Percentiles rank a stretch among this genome's conserved stretches.
phyloP scores from a whole-genome alignment of 2,797 vertebrate genomes.

The Morelia viridis region DNA sequence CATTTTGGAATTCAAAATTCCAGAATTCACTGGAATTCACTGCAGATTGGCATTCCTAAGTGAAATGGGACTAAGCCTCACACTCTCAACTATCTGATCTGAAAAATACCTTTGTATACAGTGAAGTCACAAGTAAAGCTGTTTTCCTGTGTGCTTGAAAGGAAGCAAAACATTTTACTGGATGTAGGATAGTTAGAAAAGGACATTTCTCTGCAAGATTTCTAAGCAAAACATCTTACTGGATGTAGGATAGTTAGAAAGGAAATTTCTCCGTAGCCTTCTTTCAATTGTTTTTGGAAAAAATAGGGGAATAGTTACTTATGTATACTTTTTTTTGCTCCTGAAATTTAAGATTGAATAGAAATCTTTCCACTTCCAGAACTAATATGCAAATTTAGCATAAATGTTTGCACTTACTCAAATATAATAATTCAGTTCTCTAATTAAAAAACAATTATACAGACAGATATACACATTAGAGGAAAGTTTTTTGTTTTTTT shows the following conservation, averaged over 20 bases:
- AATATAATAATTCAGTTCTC: background rate
- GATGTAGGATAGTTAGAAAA: background rate
- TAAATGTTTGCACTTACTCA: background rate
- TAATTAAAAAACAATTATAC: background rate
- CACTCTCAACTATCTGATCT: background rate
- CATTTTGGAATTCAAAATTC: too few species aligned
- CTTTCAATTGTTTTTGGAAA: background rate
- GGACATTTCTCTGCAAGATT: background rate
- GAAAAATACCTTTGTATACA: background rate
- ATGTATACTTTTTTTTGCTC: background rate
- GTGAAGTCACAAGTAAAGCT: background rate
- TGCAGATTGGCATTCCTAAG: conserved; percentile 29
- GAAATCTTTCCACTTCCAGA: background rate
- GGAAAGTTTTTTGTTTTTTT: background rate
- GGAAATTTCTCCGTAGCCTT: background rate
- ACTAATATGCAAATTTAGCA: background rate
- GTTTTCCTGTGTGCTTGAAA: background rate
- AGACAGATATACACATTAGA: background rate
- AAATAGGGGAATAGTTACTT: background rate
- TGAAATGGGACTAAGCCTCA: conserved; percentile 18
- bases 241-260: background rate
- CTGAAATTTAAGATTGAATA: background rate
- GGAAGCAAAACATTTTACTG: background rate
- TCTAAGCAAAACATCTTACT: background rate
- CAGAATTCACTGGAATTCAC: background rate